These are phyloP conservation scores for Thaumatotibia leucotreta DNA, from an alignment of 1,140 invertebrate genomes.

Conservation along the genomic window DNA sequence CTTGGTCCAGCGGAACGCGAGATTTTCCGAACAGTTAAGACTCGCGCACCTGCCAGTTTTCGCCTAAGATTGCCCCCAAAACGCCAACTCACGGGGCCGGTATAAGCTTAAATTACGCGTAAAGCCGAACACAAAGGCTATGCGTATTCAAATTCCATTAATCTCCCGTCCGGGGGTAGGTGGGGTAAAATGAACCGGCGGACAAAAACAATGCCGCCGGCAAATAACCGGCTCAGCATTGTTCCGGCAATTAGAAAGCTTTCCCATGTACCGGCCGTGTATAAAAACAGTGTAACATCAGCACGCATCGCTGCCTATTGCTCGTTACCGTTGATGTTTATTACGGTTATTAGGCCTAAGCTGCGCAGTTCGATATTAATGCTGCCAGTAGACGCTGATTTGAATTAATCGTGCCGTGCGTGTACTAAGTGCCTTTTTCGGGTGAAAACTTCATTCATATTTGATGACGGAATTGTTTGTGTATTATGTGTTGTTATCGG, in stretches of 20 bases:
- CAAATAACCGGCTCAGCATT: constrained; percentile 75
- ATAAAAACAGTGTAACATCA: constrained; percentile 76
- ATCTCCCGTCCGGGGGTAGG: constrained; percentile 64
- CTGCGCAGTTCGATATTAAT: constrained; percentile 64
- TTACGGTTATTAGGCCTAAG: constrained; percentile 74
- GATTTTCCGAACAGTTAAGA: constrained; percentile 48
- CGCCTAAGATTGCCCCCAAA: constrained; percentile 58
- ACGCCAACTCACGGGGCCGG: constrained; percentile 65
- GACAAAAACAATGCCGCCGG: constrained; percentile 75
- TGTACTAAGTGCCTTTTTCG: background rate
- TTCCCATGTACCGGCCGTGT: constrained; percentile 74
- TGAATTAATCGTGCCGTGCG: constrained; percentile 36
- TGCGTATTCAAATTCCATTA: constrained; percentile 76
- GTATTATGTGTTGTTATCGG: constrained; percentile 6
- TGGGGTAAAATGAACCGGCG: constrained; percentile 72
- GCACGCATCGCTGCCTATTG: constrained; percentile 74
- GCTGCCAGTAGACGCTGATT: constrained; percentile 47
- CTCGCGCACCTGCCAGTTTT: constrained; percentile 55
- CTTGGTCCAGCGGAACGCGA: constrained; percentile 37
- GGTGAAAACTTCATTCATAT: constrained; percentile 12
- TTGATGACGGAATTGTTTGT: constrained; percentile 7
- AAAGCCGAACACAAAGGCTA: constrained; percentile 74
- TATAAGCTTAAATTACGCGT: constrained; percentile 72
- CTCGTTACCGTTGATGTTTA: constrained; percentile 75
- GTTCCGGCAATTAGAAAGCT: constrained; percentile 76